phyloP scores from a whole-genome alignment of 2,888 invertebrate species.

The Flexamia atlantica region DNA sequence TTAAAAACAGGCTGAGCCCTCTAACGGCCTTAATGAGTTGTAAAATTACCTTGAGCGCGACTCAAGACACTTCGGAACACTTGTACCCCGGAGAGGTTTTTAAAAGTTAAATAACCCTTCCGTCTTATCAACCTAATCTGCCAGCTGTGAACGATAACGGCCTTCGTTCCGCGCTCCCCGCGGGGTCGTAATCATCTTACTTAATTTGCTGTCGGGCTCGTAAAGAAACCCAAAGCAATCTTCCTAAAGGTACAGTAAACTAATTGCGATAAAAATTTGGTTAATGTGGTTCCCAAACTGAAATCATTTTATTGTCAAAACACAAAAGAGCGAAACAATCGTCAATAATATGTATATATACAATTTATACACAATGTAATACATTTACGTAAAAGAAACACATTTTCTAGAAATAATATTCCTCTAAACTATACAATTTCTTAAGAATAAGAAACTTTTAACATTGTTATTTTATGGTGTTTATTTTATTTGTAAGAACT shows the following conservation, averaged over 20 bases:
- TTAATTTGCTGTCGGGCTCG: constrained; percentile 8
- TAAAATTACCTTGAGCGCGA: constrained; percentile 48
- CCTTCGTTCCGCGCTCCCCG: not conserved
- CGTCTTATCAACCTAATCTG: constrained; percentile 54
- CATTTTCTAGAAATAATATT: too few species aligned
- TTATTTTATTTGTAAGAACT: too few species aligned
- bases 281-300: too few species aligned
- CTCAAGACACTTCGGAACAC: constrained; percentile 52
- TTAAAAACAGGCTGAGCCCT: constrained; percentile 50
- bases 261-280: too few species aligned
- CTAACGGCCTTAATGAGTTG: constrained; percentile 56
- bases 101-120: constrained; percentile 52
- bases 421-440: too few species aligned
- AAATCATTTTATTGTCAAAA: too few species aligned
- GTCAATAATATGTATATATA: too few species aligned
- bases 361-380: too few species aligned
- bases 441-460: too few species aligned
- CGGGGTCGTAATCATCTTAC: not conserved
- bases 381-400: too few species aligned
- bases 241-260: not conserved
- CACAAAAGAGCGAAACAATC: too few species aligned
- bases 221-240: not conserved
- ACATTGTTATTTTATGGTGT: too few species aligned
- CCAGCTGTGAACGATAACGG: constrained; percentile 43
- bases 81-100: constrained; percentile 43